Evolutionary conservation across 2,888 invertebrate species (phyloP), one percentile per base, ranked within the genome.

Genomic region (Eupelmus urozonus): DNA sequence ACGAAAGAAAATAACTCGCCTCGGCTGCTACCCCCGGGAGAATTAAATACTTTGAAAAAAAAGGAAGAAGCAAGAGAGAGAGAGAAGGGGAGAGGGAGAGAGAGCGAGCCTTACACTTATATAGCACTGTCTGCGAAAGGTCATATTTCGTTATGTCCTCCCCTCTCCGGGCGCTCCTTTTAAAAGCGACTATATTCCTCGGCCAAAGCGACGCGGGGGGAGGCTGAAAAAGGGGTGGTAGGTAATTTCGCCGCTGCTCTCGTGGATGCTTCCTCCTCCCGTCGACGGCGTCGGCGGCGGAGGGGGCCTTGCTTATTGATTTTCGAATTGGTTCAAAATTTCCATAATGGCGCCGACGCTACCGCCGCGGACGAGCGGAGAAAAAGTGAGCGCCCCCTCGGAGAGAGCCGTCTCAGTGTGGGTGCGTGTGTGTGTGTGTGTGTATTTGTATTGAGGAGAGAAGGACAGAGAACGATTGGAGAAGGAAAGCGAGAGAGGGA

Each of bases 311-410:
- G 81, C 84, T 84, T 89, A 89, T 89, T 88, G 89, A 89, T 89
- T 89, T 89, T 89, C 89, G 88, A 89, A 89, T 89, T 87, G 88
- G 88, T 88, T 89, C 87, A 88, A 88, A 89, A 88, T 89, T 88
- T 89, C 88, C 89, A 89, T 88, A 89, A 88, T 88, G 88, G 88
- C 84, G 83, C 83, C 75, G 80, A 69, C n/a, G n/a, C n/a, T n/a
- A n/a, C n/a, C n/a, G 73, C 23, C 65, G 45, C 25, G 18, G 66
- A 55, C 57, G 71, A 76, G 45, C 45, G 34, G 34, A n/a, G 70
- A 69, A 63, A 51, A 65, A 42, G 55, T 29, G 70, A 57, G 59
- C 51, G 45, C 49, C 62, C 62, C 45, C 29, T 59, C 49, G 23
- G 34, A 70, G 29, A 53, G 3, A 60, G 29, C 23, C 18, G 25